These are phyloP conservation scores for Deilephila elpenor DNA, from an alignment of 2,888 invertebrate genomes.

Conservation along the genomic window DNA sequence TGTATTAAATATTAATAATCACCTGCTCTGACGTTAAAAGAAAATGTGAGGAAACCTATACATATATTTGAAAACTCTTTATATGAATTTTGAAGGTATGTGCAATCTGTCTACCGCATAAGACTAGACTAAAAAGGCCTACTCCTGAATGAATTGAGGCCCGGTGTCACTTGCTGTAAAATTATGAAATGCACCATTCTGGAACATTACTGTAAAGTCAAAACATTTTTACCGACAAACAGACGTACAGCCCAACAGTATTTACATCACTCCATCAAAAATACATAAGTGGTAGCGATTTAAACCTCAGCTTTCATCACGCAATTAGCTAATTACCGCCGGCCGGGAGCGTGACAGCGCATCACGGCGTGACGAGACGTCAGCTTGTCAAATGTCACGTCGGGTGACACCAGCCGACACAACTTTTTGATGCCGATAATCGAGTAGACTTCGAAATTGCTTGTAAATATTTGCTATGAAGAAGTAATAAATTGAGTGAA, in stretches of 20 bases:
- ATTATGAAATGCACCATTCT: too few relatives aligned
- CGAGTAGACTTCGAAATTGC: neutral
- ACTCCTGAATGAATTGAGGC: too few relatives aligned
- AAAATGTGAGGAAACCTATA: too few relatives aligned
- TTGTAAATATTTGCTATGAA: constrained; percentile 7
- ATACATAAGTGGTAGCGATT: constrained; percentile 22
- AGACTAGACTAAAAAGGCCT: too few relatives aligned
- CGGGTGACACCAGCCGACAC: constrained; percentile 1
- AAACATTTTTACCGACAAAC: neutral
- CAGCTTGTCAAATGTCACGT: constrained; percentile 23
- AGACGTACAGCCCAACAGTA: neutral
- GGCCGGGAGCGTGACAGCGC: constrained; percentile 46
- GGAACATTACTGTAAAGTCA: neutral
- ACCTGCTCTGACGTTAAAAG: neutral
- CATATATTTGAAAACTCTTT: too few relatives aligned
- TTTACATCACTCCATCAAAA: neutral
- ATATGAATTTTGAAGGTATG: too few relatives aligned
- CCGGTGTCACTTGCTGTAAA: too few relatives aligned
- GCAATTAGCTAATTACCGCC: constrained; percentile 75
- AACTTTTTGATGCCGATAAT: constrained; percentile 20
- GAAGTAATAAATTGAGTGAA: constrained; percentile 2
- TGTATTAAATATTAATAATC: too few relatives aligned
- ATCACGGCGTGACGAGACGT: constrained; percentile 36
- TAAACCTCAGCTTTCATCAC: constrained; percentile 41
- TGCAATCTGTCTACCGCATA: too few relatives aligned